A percentile compares a stretch with the other conserved stretches of the same genome.
Conservation (phyloP, 2,797 vertebrate species). For the Merluccius polli region DNA sequence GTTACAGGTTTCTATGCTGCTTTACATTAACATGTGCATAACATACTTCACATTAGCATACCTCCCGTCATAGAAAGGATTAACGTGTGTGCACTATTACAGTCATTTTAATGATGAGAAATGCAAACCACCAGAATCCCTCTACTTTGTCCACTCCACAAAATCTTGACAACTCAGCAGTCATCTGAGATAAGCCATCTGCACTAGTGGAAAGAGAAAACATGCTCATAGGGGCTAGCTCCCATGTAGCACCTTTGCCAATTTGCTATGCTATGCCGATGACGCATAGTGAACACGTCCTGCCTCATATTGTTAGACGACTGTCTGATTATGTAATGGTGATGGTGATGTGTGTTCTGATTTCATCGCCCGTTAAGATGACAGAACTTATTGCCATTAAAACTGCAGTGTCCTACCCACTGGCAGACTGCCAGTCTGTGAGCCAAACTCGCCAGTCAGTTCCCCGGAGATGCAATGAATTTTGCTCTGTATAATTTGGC, state of each 20-base stretch:
- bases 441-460: not conserved
- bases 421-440: constrained; percentile 36
- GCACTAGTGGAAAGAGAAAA: constrained; percentile 62
- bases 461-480: constrained; percentile 3
- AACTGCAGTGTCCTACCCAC: constrained; percentile 46
- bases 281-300: constrained; percentile 68
- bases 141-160: constrained; percentile 46
- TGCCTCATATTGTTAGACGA: constrained; percentile 62
- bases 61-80: not conserved
- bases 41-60: not conserved
- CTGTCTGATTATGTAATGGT: constrained; percentile 71
- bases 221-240: constrained; percentile 60
- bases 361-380: constrained; percentile 59
- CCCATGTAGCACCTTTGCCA: constrained; percentile 63
- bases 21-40: not conserved
- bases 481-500: constrained; percentile 9
- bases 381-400: constrained; percentile 53
- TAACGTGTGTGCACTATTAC: not conserved
- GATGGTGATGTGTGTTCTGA: constrained; percentile 63
- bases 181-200: constrained; percentile 49
- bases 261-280: constrained; percentile 68
- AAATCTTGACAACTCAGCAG: constrained; percentile 14
- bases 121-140: constrained; percentile 5
- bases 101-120: constrained; percentile 10
- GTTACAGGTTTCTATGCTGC: constrained; percentile 1